phyloP scores from a whole-genome alignment of 2,888 invertebrate genomes.

The Bruchidius siliquastri region DNA sequence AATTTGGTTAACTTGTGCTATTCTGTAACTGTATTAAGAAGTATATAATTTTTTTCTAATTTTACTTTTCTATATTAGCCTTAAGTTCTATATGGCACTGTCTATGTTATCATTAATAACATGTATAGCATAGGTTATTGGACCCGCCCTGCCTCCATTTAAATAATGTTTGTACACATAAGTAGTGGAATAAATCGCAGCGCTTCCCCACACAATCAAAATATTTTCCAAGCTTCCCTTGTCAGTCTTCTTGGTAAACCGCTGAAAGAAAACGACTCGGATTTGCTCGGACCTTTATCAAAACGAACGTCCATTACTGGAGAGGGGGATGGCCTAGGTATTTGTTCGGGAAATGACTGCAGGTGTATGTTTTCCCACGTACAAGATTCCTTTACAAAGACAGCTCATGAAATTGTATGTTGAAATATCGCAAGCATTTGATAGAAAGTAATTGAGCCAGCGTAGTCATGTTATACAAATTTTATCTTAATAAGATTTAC shows the following conservation, averaged over 20 bases:
- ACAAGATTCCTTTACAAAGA: neutral
- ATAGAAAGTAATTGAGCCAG: no score
- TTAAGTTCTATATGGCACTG: no score
- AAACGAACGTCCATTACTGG: neutral
- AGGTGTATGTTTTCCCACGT: neutral
- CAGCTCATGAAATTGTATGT: neutral
- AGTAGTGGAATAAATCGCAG: neutral
- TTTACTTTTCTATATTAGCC: no score
- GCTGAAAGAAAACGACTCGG: neutral
- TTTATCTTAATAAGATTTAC: no score
- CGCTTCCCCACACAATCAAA: neutral
- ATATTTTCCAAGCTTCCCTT: neutral
- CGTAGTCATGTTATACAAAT: no score
- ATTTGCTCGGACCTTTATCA: neutral
- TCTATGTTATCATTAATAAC: no score
- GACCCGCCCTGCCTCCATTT: neutral
- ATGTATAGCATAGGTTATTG: no score
- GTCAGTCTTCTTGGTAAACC: neutral
- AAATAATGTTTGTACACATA: neutral
- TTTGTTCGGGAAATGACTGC: neutral
- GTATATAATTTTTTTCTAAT: no score
- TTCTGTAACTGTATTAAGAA: no score
- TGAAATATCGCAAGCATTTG: no score
- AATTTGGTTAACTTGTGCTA: no score
- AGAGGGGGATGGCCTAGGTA: neutral